Base-by-base conservation (phyloP, 2,888 invertebrate genomes). In the Heteropelma amictum region DNA sequence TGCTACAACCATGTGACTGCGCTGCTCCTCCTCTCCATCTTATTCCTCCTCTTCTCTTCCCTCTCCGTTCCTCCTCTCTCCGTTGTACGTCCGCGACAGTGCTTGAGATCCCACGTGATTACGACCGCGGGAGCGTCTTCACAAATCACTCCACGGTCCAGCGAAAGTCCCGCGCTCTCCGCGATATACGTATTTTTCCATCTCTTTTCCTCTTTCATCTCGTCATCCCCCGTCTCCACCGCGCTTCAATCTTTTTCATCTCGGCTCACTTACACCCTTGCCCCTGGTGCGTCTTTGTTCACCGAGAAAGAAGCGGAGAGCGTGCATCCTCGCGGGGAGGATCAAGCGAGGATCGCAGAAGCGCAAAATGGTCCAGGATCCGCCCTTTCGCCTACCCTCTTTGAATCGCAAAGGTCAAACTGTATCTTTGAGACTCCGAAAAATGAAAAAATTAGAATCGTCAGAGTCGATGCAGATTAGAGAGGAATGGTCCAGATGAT, bases 61-160 rank as follows among this genome's bases (percentile, higher is more conserved):
- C 69, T 76, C 74, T 54, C 23, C 61, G 21, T 38, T 38, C 38
- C 40, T 38, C 38, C 7, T 47, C 49, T 75, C 63, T 42, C 58
- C 58, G 21, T 51, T 30, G 7, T 63, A 26, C 60, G 40, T 69
- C 61, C 68, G 79, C 83, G 85, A 87, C 86, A 86, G 85, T 80
- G 80, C 83, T n/a, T 77, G 83, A 88, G 88, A 89, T 89, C 88
- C 85, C 88, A 87, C 86, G 87, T 89, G 89, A 89, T 89, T 89
- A 88, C 88, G 83, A 78, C 81, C 80, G 83, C 87, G 82, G 84
- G 85, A 88, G 88, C 86, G 87, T 88, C 88, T 88, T 88, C 88
- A 89, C 88, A 89, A 88, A 89, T 89, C 89, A 88, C 89, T 87
- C 76, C 85, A 83, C 68, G 72, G 75, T 72, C 71, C 71, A 72